Percentiles rank a stretch among this genome's conserved stretches.
phyloP scores from a whole-genome alignment of 2,113 vertebrate species.

The Eublepharis macularius region DNA sequence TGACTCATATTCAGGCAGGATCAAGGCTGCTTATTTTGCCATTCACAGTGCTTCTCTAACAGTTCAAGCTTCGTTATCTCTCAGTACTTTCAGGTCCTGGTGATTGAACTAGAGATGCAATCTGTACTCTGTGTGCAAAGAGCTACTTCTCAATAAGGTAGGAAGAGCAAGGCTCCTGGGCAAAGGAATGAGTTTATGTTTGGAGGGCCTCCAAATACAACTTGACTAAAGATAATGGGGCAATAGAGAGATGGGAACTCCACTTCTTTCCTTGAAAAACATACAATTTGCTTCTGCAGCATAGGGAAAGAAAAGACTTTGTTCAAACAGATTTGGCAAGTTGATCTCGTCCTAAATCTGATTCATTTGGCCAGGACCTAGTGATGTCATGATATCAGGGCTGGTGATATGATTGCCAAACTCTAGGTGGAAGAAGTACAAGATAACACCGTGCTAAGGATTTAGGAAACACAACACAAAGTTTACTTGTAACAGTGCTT shows the following conservation, averaged over 20 bases:
- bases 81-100: not conserved
- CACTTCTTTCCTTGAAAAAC: not conserved
- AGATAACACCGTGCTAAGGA: too few species aligned
- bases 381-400: too few species aligned
- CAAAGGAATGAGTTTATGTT: not conserved
- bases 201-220: not conserved
- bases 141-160: not conserved
- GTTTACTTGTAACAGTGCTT: too few species aligned
- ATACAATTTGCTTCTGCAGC: not conserved
- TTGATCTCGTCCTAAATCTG: too few species aligned
- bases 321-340: too few species aligned
- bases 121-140: not conserved
- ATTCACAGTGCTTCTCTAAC: not conserved
- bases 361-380: too few species aligned
- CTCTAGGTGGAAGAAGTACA: too few species aligned
- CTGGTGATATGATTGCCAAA: too few species aligned
- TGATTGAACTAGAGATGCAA: not conserved
- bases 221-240: not conserved
- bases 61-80: not conserved
- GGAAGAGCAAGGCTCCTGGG: not conserved
- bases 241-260: not conserved
- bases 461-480: too few species aligned
- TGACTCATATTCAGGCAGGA: constrained; percentile 25
- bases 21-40: not conserved
- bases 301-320: not conserved